These are phyloP conservation scores for Caenorhabditis drosophilae DNA, from an alignment of 2,888 invertebrate genomes.

Conservation along the genomic window DNA sequence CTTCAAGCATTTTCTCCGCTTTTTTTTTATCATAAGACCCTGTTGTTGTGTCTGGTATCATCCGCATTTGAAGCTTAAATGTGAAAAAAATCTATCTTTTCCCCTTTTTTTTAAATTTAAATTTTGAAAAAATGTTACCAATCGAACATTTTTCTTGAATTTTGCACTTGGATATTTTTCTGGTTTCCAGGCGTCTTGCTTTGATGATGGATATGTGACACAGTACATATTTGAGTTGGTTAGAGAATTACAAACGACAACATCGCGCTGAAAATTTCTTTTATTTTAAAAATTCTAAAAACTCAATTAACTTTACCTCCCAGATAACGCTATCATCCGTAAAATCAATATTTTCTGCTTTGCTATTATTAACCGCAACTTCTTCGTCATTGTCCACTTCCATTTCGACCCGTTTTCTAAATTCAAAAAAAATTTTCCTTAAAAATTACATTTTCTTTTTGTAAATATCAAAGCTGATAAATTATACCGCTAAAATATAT, in stretches of 20 bases:
- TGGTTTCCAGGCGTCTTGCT: constrained; percentile 33
- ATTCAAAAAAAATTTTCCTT: neutral
- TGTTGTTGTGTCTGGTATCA: constrained; percentile 25
- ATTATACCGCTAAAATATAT: no score
- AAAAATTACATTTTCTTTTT: no score
- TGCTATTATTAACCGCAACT: neutral
- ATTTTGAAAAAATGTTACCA: constrained; percentile 21
- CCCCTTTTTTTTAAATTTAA: constrained; percentile 1
- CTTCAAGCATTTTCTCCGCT: constrained; percentile 22
- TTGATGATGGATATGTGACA: constrained; percentile 41
- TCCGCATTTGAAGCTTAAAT: constrained; percentile 45
- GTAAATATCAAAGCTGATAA: no score
- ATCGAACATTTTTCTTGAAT: constrained; percentile 49
- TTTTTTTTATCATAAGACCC: constrained; percentile 42
- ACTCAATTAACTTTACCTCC: constrained; percentile 7
- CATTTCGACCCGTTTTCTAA: constrained; percentile 5
- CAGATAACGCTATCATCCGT: constrained; percentile 17
- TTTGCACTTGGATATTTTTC: constrained; percentile 24
- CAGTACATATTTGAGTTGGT: constrained; percentile 40
- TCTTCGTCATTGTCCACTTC: constrained; percentile 25
- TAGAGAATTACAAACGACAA: constrained; percentile 28
- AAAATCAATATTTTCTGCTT: constrained; percentile 15
- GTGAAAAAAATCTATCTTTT: neutral
- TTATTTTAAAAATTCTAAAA: neutral
- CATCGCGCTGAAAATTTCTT: constrained; percentile 24